Conservation (phyloP, 2,797 vertebrate species). For the Syncerus caffer region DNA sequence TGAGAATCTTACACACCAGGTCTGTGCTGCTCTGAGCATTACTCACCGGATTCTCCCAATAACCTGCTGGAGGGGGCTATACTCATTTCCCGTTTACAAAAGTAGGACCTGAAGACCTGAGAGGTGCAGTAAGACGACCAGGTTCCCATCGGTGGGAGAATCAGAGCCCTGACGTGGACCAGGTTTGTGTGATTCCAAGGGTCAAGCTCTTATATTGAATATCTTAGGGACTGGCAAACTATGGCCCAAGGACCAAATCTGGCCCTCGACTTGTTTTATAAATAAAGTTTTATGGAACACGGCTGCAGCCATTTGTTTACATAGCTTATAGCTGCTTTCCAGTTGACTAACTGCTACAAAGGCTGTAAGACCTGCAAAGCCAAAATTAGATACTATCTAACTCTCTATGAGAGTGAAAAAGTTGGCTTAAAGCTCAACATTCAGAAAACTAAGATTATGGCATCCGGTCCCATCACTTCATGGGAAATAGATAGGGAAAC, state of each 20-base stretch:
- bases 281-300: slow-evolving; percentile 41
- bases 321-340: not conserved
- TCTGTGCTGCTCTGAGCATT: no score
- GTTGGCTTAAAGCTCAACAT: no score
- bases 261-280: not conserved
- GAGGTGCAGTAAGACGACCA: not conserved
- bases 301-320: not conserved
- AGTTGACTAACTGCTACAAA: not conserved
- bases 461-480: no score
- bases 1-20: accelerated
- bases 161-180: not conserved
- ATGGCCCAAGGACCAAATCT: not conserved
- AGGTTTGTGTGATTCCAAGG: no score
- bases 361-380: not conserved
- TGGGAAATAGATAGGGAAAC: no score
- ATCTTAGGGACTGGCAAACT: not conserved
- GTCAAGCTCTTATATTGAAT: not conserved
- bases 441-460: no score
- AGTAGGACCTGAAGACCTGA: not conserved
- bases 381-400: not conserved
- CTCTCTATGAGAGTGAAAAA: no score
- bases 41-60: not conserved
- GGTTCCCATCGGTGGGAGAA: no score
- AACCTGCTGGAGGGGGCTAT: accelerated
- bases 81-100: not conserved